A percentile compares a stretch with the other conserved stretches of the same genome.
Conservation (phyloP, 64 coral and sea anemone genomes). For the Orbicella faveolata region DNA sequence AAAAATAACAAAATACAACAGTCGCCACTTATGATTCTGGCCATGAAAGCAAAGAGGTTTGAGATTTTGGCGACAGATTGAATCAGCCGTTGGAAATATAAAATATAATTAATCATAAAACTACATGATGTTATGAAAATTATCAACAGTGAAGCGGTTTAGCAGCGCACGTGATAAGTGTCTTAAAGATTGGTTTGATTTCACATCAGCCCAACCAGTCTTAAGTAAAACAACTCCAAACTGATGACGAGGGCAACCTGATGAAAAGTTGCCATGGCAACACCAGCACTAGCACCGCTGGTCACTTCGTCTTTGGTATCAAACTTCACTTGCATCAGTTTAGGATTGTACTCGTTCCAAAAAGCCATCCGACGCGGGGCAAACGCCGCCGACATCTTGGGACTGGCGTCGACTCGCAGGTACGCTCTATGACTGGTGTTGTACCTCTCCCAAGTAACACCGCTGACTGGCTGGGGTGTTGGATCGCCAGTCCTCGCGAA, state of each 20-base stretch:
- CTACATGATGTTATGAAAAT: too few species aligned
- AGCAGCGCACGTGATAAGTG: too few species aligned
- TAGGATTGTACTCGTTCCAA: conserved; percentile 69
- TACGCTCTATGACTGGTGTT: conserved; percentile 23
- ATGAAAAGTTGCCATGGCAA: not conserved
- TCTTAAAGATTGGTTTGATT: too few species aligned
- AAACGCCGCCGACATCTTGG: conserved; percentile 31
- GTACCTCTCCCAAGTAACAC: conserved; percentile 29
- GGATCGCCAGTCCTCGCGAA: conserved; percentile 62
- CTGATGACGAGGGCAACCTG: not conserved
- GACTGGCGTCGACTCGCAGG: conserved; percentile 17
- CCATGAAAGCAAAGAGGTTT: too few species aligned
- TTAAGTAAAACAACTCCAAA: too few species aligned
- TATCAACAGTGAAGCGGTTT: too few species aligned
- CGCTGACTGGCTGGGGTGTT: conserved; percentile 28
- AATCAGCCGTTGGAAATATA: too few species aligned
- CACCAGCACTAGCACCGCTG: not conserved
- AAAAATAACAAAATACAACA: too few species aligned
- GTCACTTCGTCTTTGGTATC: not conserved
- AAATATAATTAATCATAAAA: too few species aligned
- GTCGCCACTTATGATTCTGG: too few species aligned
- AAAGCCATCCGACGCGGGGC: conserved; percentile 23
- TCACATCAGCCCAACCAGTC: too few species aligned
- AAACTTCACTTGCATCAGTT: not conserved
- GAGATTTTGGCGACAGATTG: too few species aligned